Evolutionary conservation across 2,888 invertebrate genomes (phyloP).

Genomic region (Netelia melanura): DNA sequence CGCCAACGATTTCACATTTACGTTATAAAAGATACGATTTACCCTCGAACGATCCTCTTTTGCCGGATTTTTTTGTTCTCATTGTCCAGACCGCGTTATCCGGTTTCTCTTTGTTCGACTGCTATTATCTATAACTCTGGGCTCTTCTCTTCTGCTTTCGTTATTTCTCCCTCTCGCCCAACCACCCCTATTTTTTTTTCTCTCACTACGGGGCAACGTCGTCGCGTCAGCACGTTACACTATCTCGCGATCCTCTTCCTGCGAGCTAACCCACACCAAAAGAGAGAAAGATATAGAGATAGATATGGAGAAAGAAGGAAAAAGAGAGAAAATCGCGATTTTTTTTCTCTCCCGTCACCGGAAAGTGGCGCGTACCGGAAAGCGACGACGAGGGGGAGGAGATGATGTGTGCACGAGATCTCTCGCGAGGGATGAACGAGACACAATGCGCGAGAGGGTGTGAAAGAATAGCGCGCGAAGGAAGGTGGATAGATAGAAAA

Average conservation of each 20-base stretch:
- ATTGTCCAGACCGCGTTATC: constrained; percentile 55
- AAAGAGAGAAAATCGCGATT: constrained; percentile 30
- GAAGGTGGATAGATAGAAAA: constrained; percentile 48
- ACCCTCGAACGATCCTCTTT: background rate
- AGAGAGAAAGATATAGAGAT: background rate
- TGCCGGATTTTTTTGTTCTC: constrained; percentile 22
- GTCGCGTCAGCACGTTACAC: constrained; percentile 46
- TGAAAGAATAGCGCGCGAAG: constrained; percentile 26
- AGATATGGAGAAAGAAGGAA: background rate
- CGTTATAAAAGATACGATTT: constrained; percentile 6
- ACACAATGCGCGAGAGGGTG: constrained; percentile 58
- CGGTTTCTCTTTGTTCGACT: constrained; percentile 60
- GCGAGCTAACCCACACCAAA: constrained; percentile 23
- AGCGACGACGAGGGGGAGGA: constrained; percentile 11
- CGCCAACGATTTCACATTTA: constrained; percentile 10
- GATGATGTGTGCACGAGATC: constrained; percentile 40
- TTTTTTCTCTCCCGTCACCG: constrained; percentile 32
- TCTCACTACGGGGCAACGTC: background rate
- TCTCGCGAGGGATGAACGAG: constrained; percentile 56
- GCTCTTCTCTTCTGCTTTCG: constrained; percentile 5
- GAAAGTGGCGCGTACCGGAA: constrained; percentile 30
- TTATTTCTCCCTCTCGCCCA: background rate
- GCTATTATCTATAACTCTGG: constrained; percentile 61
- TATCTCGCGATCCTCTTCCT: constrained; percentile 45
- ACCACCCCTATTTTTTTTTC: background rate